phyloP scores from a whole-genome alignment of 30 jellyfish, hydroid and myxozoan species.

The Hydra vulgaris region DNA sequence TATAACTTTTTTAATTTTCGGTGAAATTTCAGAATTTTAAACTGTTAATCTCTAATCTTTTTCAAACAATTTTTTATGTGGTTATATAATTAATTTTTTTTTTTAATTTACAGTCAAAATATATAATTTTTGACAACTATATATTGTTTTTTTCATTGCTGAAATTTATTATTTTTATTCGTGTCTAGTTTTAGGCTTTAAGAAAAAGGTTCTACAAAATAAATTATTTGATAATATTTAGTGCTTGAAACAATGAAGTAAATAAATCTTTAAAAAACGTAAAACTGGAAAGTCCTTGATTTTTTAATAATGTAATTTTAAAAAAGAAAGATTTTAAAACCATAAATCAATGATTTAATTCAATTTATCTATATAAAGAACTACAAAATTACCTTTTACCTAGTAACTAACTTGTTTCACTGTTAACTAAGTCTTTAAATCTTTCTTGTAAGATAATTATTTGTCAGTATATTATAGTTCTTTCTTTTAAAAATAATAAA shows the following conservation, averaged over 20 bases:
- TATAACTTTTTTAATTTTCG: background rate
- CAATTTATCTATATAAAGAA: background rate
- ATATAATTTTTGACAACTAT: background rate
- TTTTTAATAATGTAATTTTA: too few relatives aligned
- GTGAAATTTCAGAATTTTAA: background rate
- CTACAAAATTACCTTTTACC: background rate
- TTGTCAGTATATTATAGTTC: background rate
- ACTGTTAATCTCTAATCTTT: background rate
- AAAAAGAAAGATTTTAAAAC: too few relatives aligned
- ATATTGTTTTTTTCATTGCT: background rate
- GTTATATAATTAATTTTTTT: background rate
- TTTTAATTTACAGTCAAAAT: background rate
- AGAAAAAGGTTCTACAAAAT: background rate
- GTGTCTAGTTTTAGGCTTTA: background rate
- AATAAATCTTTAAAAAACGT: background rate
- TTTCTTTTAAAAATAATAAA: too few relatives aligned
- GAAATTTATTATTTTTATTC: background rate
- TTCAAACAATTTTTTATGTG: background rate
- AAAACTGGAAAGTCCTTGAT: background rate
- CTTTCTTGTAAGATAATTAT: too few relatives aligned
- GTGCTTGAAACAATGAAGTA: background rate
- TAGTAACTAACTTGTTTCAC: background rate
- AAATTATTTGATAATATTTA: too few relatives aligned
- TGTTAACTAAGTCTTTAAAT: background rate
- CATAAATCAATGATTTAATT: background rate